phyloP scores from a whole-genome alignment of 2,113 vertebrate species.

The Platichthys stellatus region DNA sequence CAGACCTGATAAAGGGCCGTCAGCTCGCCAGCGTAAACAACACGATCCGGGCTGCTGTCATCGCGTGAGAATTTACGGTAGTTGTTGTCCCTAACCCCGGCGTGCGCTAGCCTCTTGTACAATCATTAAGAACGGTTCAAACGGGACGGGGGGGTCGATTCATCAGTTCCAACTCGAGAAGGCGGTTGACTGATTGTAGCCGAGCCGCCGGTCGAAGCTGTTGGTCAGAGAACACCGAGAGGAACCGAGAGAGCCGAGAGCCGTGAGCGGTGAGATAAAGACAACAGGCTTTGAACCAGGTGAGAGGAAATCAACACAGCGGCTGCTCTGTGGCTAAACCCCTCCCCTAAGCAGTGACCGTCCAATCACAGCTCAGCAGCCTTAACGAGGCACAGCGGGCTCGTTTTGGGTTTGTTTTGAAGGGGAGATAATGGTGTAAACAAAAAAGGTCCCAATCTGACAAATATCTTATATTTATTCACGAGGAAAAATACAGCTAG shows the following conservation, averaged over 20 bases:
- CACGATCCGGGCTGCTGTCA: slow-evolving; percentile 39
- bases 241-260: neutral
- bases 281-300: neutral
- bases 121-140: slow-evolving; percentile 24
- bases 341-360: neutral
- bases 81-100: neutral
- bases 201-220: neutral
- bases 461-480: too few relatives aligned
- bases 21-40: slow-evolving; percentile 44
- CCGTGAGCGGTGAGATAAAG: neutral
- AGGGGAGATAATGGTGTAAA: neutral
- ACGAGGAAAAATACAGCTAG: too few relatives aligned
- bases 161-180: slow-evolving; percentile 5
- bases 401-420: neutral
- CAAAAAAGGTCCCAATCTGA: too few relatives aligned
- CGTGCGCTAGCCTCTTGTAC: slow-evolving; percentile 11
- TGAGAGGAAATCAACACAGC: neutral
- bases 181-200: slow-evolving; percentile 8
- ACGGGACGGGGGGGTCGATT: neutral
- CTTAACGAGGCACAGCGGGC: too few relatives aligned
- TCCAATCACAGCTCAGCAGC: neutral
- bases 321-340: neutral
- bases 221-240: slow-evolving; percentile 7
- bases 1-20: slow-evolving; percentile 58
- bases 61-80: slow-evolving; percentile 30